Evolutionary conservation across 2,113 vertebrate genomes (phyloP), one percentile per base, ranked within the genome.

Genomic region (Caretta caretta): DNA sequence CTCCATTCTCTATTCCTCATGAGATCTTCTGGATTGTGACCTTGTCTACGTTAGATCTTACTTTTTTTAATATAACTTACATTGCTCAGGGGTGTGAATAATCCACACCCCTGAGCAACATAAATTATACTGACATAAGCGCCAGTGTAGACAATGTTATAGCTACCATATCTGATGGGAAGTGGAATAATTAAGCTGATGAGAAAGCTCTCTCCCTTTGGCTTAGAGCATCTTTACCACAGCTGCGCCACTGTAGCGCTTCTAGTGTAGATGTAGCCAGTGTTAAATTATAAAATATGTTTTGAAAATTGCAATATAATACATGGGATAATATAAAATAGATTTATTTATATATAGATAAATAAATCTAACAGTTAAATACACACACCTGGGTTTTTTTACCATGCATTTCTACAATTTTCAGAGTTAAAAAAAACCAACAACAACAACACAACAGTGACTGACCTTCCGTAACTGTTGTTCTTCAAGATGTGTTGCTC

Each of bases 271-370:
- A 35, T 65, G 62, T 35, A 51, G 38, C 5, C 29, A 89, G 11
- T 46, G 20, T 76, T 46, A 76, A 76, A 42, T 5, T 86, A 90
- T 46, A 79, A 42, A 59, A n/a, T 48, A 86, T 17, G 35, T 91
- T 46, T 80, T n/a, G 19, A 92, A 10, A 83, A 88, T 54, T 86
- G 6, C 48, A 84, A 2, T 16, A 76, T 5, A 49, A 2, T 19
- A 50, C 1, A 17, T 53, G 17, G 6, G 19, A 53, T 53, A 7
- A 8, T 53, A 53, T 53, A 53, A 7, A 53, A 53, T 53, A 53
- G 5, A 6, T 53, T 2, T 51, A 3, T 51, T 5, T n/a, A 25
- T 31, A n/a, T 8, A 54, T 0, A 42, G 5, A 1, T 38, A 59
- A 48, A 10, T 42, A 78, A 31, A 27, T 1, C 35, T 46, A 8